Base-by-base conservation (phyloP, 1,140 invertebrate species). In the Apis dorsata region DNA sequence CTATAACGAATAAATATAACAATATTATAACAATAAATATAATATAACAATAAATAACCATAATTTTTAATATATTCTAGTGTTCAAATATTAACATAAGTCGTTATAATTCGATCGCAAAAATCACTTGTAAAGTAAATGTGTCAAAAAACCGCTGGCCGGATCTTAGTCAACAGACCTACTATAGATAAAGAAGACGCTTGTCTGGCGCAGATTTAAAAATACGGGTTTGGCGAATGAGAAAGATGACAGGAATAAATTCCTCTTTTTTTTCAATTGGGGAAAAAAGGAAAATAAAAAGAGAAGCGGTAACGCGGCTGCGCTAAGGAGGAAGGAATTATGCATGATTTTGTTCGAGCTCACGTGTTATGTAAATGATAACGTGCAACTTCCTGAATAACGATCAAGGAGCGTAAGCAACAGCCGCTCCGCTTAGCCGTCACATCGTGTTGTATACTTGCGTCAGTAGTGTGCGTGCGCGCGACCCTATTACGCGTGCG, bases 341-440 rank as follows among this genome's bases (percentile, higher is more conserved):
- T 83, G 69, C 77, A 79, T 79, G 82, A 79, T 72, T 83, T 79
- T 83, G 68, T 83, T 81, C 75, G 70, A 57, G 83, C 84, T 71
- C 76, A 59, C 72, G 76, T 79, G 86, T 87, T 87, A 87, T 87
- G 81, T 87, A 87, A 87, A 87, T 86, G 85, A 86, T 87, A 86
- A 87, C 85, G 85, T 86, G 85, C 81, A 87, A 87, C 86, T 87
- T 87, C 86, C 86, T 87, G 81, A 87, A 87, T 87, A 87, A 87
- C 86, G 86, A 87, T 87, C 83, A 87, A 87, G 73, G 83, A 87
- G 83, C 86, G 83, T 83, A 86, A 87, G 81, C 79, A 81, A 81
- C 79, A 65, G 79, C 71, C 51, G 71, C 70, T 51, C 60, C 51
- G 70, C 71, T 65, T 74, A 65, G 60, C 28, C 24, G 68, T 72